Evolutionary conservation across 2,797 vertebrate genomes (phyloP).

Genomic region (Pantherophis alleghaniensis): DNA sequence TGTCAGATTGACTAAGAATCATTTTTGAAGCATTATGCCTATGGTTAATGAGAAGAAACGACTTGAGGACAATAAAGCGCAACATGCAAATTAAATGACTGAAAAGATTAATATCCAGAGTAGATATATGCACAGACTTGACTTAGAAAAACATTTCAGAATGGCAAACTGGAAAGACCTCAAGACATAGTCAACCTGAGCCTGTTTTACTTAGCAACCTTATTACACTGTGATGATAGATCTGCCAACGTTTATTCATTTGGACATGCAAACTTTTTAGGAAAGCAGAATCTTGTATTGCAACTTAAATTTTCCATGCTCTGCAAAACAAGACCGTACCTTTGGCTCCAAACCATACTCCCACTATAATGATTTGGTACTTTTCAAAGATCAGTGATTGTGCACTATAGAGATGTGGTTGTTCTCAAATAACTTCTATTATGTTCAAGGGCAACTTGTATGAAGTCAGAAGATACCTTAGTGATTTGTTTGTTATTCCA

Average conservation of each 20-base stretch:
- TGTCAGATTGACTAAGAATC: constrained; percentile 49
- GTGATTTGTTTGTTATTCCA: constrained; percentile 55
- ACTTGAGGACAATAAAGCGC: constrained; percentile 2
- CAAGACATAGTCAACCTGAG: constrained; percentile 37
- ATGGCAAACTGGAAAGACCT: constrained; percentile 41
- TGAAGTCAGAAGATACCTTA: constrained; percentile 38
- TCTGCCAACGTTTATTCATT: constrained; percentile 25
- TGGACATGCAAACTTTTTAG: background rate
- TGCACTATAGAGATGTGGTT: constrained; percentile 53
- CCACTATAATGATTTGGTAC: constrained; percentile 35
- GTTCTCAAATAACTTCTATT: constrained; percentile 54
- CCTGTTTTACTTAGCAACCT: constrained; percentile 46
- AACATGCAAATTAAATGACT: constrained; percentile 56
- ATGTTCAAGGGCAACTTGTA: constrained; percentile 59
- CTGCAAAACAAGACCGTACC: background rate
- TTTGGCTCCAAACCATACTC: constrained; percentile 15
- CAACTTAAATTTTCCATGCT: background rate
- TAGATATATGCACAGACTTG: constrained; percentile 37
- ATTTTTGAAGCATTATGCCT: constrained; percentile 53
- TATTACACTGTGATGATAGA: constrained; percentile 37
- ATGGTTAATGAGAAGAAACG: constrained; percentile 56
- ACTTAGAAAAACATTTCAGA: constrained; percentile 43
- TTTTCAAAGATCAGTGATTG: constrained; percentile 10
- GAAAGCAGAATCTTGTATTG: constrained; percentile 20
- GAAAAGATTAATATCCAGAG: constrained; percentile 43